A percentile compares a stretch with the other conserved stretches of the same genome.
Conservation (phyloP, 2,113 vertebrate species). For the Aegypius monachus region DNA sequence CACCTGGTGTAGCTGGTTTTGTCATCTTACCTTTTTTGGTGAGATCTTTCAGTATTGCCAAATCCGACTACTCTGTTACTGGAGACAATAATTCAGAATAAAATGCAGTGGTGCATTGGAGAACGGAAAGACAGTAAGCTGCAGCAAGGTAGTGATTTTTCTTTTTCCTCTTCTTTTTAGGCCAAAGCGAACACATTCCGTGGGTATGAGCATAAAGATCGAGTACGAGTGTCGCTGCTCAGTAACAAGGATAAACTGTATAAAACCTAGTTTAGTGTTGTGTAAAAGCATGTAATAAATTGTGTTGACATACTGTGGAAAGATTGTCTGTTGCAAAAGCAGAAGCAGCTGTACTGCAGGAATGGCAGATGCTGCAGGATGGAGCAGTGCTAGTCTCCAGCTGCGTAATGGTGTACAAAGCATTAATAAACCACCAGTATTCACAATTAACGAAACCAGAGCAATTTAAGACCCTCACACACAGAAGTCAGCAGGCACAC, state of each 20-base stretch:
- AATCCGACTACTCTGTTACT: fast-evolving
- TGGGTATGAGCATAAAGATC: not conserved
- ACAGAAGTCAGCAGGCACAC: fast-evolving
- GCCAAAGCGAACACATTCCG: slow-evolving; percentile 39
- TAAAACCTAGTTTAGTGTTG: not conserved
- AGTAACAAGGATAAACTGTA: not conserved
- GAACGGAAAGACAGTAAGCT: too few relatives aligned
- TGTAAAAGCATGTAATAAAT: slow-evolving; percentile 21
- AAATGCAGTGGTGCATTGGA: not conserved
- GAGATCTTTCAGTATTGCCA: fast-evolving
- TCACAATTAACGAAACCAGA: fast-evolving
- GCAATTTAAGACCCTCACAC: fast-evolving
- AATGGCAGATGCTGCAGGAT: not conserved
- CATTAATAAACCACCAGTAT: not conserved
- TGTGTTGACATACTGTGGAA: not conserved
- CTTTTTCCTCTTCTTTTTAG: slow-evolving; percentile 22
- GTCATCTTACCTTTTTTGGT: too few relatives aligned
- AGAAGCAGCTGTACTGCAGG: not conserved
- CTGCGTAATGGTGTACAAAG: not conserved
- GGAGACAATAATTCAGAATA: not conserved
- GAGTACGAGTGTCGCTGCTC: not conserved
- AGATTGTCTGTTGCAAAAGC: not conserved
- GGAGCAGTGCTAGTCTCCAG: not conserved
- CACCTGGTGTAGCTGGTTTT: fast-evolving
- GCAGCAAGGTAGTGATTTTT: not conserved